A percentile compares a stretch with the other conserved stretches of the same genome.
Conservation (phyloP, 37 sponge, comb jelly and placozoan genomes). For the Ephydatia muelleri region DNA sequence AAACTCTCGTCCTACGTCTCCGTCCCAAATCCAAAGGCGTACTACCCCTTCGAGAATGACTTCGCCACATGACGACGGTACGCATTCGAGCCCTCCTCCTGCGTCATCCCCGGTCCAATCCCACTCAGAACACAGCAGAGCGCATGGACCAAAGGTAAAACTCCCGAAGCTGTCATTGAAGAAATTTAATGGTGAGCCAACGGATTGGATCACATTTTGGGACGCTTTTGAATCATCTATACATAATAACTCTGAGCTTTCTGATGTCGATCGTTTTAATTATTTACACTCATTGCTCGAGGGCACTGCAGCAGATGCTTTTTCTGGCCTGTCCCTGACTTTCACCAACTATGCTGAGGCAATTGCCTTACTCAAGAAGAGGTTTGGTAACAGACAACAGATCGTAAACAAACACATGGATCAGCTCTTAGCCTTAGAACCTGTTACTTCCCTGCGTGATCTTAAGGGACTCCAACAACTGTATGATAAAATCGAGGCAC, state of each 20-base stretch:
- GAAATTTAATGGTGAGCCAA: constrained; percentile 22
- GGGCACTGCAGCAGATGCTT: constrained; percentile 15
- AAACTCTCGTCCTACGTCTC: neutral
- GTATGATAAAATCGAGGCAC: constrained; percentile 10
- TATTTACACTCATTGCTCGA: constrained; percentile 12
- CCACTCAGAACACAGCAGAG: neutral
- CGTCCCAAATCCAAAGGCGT: neutral
- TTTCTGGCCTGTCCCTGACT: constrained; percentile 9
- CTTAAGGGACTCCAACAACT: constrained; percentile 17
- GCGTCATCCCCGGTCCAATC: neutral
- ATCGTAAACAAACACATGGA: constrained; percentile 41
- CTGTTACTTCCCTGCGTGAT: constrained; percentile 18
- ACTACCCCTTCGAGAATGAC: neutral
- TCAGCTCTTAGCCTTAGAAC: constrained; percentile 9
- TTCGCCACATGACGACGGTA: neutral
- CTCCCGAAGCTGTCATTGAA: constrained; percentile 26
- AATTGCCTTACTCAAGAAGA: constrained; percentile 13
- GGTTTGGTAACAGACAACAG: constrained; percentile 30
- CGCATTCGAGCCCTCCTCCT: neutral
- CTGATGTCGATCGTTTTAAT: constrained; percentile 13
- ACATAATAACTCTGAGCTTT: constrained; percentile 12
- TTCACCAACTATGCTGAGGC: constrained; percentile 19
- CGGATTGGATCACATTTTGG: constrained; percentile 23
- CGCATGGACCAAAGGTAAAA: constrained; percentile 10
- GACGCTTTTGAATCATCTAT: constrained; percentile 29